Percentiles rank a stretch among this genome's conserved stretches.
Evolutionary conservation across 2,888 invertebrate species (phyloP).

Genomic region (Phragmatobia fuliginosa): DNA sequence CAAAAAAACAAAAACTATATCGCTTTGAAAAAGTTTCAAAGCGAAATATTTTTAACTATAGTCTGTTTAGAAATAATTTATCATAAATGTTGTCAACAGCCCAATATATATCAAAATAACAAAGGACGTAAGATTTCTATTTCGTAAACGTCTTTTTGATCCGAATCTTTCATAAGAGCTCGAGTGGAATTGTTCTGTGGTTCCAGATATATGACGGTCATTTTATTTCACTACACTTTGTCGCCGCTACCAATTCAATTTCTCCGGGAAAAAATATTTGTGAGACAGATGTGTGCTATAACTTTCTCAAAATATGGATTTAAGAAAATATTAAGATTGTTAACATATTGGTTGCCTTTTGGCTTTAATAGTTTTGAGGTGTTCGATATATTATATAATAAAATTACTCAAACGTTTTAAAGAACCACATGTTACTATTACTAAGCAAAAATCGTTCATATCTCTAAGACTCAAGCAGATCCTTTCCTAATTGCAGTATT

Average conservation of each 20-base stretch:
- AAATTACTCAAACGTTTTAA: neutral
- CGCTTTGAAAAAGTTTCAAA: too few species aligned
- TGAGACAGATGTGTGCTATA: conserved; percentile 22
- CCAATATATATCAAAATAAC: conserved; percentile 33
- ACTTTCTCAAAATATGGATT: conserved; percentile 17
- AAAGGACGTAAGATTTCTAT: conserved; percentile 36
- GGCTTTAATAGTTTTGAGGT: neutral
- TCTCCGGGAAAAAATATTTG: conserved; percentile 30
- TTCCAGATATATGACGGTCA: conserved; percentile 52
- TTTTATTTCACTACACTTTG: conserved; percentile 52
- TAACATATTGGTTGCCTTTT: neutral
- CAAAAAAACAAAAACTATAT: too few species aligned
- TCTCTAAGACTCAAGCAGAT: neutral
- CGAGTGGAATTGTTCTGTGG: conserved; percentile 29
- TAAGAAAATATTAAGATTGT: conserved; percentile 10
- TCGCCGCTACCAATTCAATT: conserved; percentile 49
- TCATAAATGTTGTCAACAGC: conserved; percentile 19
- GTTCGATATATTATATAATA: neutral
- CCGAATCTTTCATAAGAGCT: conserved; percentile 36
- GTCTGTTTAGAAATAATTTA: conserved; percentile 6
- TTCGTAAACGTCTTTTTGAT: conserved; percentile 52
- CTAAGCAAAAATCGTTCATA: neutral
- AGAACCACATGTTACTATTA: neutral
- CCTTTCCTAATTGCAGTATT: neutral
- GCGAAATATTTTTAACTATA: conserved; percentile 12